Evolutionary conservation across 2,113 vertebrate species (phyloP).

Genomic region (Phyllostomus discolor): DNA sequence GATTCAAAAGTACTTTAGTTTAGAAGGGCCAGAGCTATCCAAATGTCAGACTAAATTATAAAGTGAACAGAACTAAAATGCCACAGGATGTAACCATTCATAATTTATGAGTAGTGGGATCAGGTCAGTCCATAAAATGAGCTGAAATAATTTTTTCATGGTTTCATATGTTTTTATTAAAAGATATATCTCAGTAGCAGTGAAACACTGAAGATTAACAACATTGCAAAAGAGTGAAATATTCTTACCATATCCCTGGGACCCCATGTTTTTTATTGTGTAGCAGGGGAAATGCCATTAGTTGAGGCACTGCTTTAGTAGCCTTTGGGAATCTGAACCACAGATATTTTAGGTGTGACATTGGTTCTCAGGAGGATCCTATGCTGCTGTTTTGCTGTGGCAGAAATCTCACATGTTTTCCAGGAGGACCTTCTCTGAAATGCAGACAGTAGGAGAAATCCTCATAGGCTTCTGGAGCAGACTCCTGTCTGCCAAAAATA

Average conservation of each 20-base stretch:
- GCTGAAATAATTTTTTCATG: constrained; percentile 32
- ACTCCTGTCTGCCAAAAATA: constrained; percentile 35
- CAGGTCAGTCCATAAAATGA: constrained; percentile 52
- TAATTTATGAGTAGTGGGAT: constrained; percentile 63
- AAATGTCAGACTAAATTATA: constrained; percentile 72
- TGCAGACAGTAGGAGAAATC: neutral
- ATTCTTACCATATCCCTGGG: neutral
- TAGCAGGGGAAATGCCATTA: neutral
- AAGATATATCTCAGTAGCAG: constrained; percentile 7
- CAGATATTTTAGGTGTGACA: constrained; percentile 39
- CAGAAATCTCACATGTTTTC: constrained; percentile 27
- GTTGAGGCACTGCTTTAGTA: neutral
- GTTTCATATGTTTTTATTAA: constrained; percentile 63
- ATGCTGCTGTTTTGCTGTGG: neutral
- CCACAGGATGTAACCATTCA: constrained; percentile 58
- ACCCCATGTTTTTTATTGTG: neutral
- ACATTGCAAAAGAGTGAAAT: neutral
- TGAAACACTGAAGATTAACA: constrained; percentile 32
- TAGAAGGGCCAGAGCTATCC: constrained; percentile 55
- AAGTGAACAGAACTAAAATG: constrained; percentile 57
- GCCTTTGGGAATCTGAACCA: neutral
- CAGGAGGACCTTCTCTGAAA: neutral
- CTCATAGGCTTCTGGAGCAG: neutral
- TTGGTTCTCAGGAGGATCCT: neutral
- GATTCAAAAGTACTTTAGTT: constrained; percentile 57